Evolutionary conservation across 1,140 invertebrate species (phyloP).

Genomic region (Tribolium castaneum): DNA sequence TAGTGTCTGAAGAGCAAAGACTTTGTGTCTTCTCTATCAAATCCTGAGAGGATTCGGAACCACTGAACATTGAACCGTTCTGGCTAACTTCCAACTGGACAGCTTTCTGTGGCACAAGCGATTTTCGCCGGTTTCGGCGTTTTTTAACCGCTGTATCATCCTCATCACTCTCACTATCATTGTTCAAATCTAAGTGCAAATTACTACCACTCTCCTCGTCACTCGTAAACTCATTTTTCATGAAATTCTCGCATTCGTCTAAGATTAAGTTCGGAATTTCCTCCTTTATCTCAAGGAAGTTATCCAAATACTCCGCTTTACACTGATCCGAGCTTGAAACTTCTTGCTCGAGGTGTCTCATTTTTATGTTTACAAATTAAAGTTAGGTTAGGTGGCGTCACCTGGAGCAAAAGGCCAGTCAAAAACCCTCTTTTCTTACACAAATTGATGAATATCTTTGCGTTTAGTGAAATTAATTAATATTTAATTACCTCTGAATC

Average conservation of each 20-base stretch:
- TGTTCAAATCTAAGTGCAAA: slow-evolving; percentile 16
- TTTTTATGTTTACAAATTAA: slow-evolving; percentile 9
- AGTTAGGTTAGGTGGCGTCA: slow-evolving; percentile 25
- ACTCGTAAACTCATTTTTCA: slow-evolving; percentile 15
- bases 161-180: neutral
- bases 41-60: slow-evolving; percentile 45
- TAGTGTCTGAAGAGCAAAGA: neutral
- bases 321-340: neutral
- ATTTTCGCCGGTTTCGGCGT: slow-evolving; percentile 21
- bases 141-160: neutral
- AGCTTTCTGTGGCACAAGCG: slow-evolving; percentile 6
- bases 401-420: neutral
- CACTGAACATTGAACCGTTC: slow-evolving; percentile 30
- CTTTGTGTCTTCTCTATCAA: slow-evolving; percentile 35
- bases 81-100: slow-evolving; percentile 1
- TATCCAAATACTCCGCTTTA: slow-evolving; percentile 19
- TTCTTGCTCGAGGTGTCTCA: slow-evolving; percentile 17
- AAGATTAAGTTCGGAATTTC: slow-evolving; percentile 24
- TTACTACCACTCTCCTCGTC: slow-evolving; percentile 15
- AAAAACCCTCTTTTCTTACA: neutral
- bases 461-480: neutral
- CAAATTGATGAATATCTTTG: neutral
- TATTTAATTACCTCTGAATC: neutral
- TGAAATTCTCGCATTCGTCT: neutral
- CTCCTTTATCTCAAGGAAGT: slow-evolving; percentile 22